Conservation (phyloP, 1,140 invertebrate species). For the Aphelenchoides fujianensis region DNA sequence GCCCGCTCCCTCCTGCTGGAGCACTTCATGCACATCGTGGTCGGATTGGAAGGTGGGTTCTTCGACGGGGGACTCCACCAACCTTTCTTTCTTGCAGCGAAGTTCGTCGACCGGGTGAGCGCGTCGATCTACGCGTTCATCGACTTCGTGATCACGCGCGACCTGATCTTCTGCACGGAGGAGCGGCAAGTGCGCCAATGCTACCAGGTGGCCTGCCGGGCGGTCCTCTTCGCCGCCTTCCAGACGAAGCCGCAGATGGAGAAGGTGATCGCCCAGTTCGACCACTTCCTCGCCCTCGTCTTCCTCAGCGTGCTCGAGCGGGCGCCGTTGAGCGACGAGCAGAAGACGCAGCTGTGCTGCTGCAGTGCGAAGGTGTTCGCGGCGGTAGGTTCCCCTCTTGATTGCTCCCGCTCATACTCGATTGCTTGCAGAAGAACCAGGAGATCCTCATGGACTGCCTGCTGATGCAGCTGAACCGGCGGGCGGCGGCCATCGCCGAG, state of each 20-base stretch:
- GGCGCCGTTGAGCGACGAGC: too few relatives aligned
- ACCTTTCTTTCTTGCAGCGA: neutral
- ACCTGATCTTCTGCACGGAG: neutral
- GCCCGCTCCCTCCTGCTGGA: neutral
- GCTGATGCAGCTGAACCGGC: neutral
- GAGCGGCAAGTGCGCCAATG: neutral
- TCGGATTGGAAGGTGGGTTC: neutral
- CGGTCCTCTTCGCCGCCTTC: neutral
- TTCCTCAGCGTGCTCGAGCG: too few relatives aligned
- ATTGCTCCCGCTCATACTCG: too few relatives aligned
- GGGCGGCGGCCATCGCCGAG: neutral
- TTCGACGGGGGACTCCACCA: neutral
- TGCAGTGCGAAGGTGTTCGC: too few relatives aligned
- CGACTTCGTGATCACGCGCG: neutral
- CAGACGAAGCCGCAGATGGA: neutral
- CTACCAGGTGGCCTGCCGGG: neutral
- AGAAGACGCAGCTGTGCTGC: too few relatives aligned
- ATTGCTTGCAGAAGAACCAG: neutral
- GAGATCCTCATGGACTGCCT: neutral
- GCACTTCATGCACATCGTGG: neutral
- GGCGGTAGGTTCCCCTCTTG: too few relatives aligned
- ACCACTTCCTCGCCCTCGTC: too few relatives aligned
- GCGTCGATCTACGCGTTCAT: neutral
- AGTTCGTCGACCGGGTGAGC: neutral
- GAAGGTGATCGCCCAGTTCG: neutral